Base-by-base conservation (phyloP, 2,888 invertebrate species). In the Arge pagana region DNA sequence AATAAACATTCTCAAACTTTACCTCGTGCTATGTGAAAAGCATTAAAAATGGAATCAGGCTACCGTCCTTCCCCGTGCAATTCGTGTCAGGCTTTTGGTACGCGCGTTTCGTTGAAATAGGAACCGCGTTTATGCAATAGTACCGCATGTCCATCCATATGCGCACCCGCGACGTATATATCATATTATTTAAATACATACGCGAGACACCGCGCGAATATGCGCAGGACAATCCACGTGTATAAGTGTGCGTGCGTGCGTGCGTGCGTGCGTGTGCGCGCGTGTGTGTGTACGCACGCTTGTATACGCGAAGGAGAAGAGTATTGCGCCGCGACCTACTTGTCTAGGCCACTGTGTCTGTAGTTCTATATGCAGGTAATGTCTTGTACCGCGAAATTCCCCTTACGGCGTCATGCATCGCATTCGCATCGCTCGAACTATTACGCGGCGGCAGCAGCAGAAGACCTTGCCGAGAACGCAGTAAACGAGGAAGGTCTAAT, bases 241-340 rank as follows among this genome's bases (percentile, higher is more conserved):
- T n/a, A 7, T 8, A 7, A 11, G 13, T 13, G 36, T 13, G 10
- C 54, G 45, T 57, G 37, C 26, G 49, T 49, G 36, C 30, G 54
- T 51, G 40, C 40, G 37, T 19, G 35, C 30, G 16, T 50, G 31
- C 48, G 39, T 45, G 16, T 31, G 28, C 10, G 18, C 21, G 31
- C 24, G 54, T 33, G 30, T 52, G 41, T 48, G 39, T 37, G 40
- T 26, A 51, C 40, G 56, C 51, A 36, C 49, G 50, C 36, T 56
- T 59, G 57, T 51, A 60, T 52, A 48, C 37, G 40, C 50, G 35
- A 45, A 19, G 19, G 16, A 31, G 50, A 61, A 63, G 63, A 68
- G 67, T 71, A 73, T 65, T 73, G 65, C 72, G 72, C 69, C 67
- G 72, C 69, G 72, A 73, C 72, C 72, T 72, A 73, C 67, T 73